Evolutionary conservation across 2,888 invertebrate species (phyloP), one percentile per base, ranked within the genome.

Genomic region (Dexiosoma caninum): DNA sequence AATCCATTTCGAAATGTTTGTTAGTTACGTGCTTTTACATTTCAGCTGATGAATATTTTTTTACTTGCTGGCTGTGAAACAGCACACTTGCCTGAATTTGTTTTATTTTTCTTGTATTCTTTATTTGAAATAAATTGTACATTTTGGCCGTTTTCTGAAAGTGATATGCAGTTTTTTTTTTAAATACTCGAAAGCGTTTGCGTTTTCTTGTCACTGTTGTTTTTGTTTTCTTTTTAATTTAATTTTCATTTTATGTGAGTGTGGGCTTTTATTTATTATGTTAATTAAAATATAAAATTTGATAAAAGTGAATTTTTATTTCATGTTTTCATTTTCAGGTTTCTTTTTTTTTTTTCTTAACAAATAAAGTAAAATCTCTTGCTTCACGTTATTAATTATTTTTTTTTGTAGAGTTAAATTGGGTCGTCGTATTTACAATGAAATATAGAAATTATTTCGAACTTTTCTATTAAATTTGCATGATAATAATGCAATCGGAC

Each of bases 221-320:
- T 37, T 37, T 21, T 27, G 57, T 75, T 69, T 44, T 35, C 30
- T n/a, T 59, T 75, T 69, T 44, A 8, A 3, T 27, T 70, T 70
- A 14, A 0, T 30, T 14, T 51, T 7, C 9, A 6, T 32, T 57
- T 8, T n/a, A 23, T 69, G 57, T 44, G 27, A n/a, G n/a, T n/a
- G n/a, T n/a, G n/a, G n/a, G n/a, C n/a, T n/a, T 1, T 9, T 42
- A 12, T 57, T 55, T 21, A 30, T 37, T 53, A 30, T n/a, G 27
- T 14, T 57, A 75, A 75, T 59, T 75, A 51, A 42, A 59, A 35
- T 8, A 23, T 27, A 10, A 32, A 35, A 32, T 66, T 30, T 10
- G 35, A 32, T 37, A 71, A 71, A 71, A 71, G 57, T 71, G 49
- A 71, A 64, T 71, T 71, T 78, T 55, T 40, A 66, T 57, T 49